Evolutionary conservation across 1,140 invertebrate species (phyloP).

Genomic region (Stegodyphus dumicola): DNA sequence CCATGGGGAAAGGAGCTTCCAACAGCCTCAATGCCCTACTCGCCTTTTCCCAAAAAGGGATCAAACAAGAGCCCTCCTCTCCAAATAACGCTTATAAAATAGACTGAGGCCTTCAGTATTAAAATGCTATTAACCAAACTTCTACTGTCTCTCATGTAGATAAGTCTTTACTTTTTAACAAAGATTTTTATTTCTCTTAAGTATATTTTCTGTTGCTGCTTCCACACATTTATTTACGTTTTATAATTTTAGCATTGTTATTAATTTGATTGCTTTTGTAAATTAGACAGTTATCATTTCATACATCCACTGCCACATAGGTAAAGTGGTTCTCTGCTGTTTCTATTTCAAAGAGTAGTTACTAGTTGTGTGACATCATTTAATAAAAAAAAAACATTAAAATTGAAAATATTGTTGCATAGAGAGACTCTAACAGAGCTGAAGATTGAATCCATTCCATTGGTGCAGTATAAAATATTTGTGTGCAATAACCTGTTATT

Average conservation of each 20-base stretch:
- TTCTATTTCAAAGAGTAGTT: conserved; percentile 56
- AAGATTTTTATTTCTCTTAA: conserved; percentile 46
- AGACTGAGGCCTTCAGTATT: conserved; percentile 60
- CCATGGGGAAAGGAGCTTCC: conserved; percentile 54
- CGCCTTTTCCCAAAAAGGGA: conserved; percentile 62
- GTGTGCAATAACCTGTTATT: conserved; percentile 60
- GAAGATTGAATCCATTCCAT: conserved; percentile 55
- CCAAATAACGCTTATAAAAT: conserved; percentile 60
- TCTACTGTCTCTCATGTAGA: conserved; percentile 52
- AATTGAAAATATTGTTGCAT: conserved; percentile 53
- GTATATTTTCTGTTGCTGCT: conserved; percentile 41
- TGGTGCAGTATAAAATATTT: conserved; percentile 60
- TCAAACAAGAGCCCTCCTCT: conserved; percentile 62
- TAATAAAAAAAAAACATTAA: conserved; percentile 46
- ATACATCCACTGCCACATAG: conserved; percentile 19
- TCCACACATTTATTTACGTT: conserved; percentile 50
- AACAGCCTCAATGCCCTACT: conserved; percentile 62
- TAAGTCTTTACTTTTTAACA: conserved; percentile 42
- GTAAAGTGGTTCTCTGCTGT: conserved; percentile 34
- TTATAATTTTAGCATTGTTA: conserved; percentile 56
- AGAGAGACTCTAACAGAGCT: conserved; percentile 43
- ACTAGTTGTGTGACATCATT: conserved; percentile 51
- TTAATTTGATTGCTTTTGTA: conserved; percentile 50
- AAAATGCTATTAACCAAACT: conserved; percentile 57
- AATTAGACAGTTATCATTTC: conserved; percentile 38